A percentile compares a stretch with the other conserved stretches of the same genome.
These are phyloP conservation scores for Staurois parvus DNA, from an alignment of 2,797 vertebrate genomes.

Conservation along the genomic window DNA sequence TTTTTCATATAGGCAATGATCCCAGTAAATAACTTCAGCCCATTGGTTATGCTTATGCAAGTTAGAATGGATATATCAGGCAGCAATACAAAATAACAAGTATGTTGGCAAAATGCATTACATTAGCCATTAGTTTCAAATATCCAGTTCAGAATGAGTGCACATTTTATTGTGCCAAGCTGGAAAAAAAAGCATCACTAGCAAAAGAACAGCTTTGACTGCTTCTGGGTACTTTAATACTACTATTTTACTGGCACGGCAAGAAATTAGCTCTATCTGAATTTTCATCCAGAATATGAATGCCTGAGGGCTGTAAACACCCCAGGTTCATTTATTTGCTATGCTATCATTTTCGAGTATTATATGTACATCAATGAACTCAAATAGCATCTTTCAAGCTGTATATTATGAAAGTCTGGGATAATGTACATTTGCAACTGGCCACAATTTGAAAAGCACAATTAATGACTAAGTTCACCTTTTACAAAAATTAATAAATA, in stretches of 20 bases:
- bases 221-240: constrained; percentile 25
- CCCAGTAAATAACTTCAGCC: neutral
- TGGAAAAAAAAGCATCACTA: constrained; percentile 10
- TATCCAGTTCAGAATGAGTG: neutral
- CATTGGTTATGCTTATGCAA: neutral
- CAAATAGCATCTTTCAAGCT: constrained; percentile 21
- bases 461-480: neutral
- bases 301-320: constrained; percentile 24
- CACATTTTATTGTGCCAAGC: constrained; percentile 1
- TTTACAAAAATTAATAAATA: too few relatives aligned
- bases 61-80: neutral
- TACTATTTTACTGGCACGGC: neutral
- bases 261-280: neutral
- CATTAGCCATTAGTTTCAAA: neutral
- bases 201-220: neutral
- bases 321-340: constrained; percentile 37
- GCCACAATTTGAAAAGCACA: neutral
- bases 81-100: neutral
- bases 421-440: neutral
- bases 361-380: constrained; percentile 38
- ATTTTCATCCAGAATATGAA: constrained; percentile 13
- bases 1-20: constrained; percentile 4
- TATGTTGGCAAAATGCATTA: constrained; percentile 11
- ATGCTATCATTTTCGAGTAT: constrained; percentile 32
- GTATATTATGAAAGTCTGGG: constrained; percentile 6